These are phyloP conservation scores for Percina caprodes DNA, from an alignment of 2,113 vertebrate genomes.

Conservation along the genomic window DNA sequence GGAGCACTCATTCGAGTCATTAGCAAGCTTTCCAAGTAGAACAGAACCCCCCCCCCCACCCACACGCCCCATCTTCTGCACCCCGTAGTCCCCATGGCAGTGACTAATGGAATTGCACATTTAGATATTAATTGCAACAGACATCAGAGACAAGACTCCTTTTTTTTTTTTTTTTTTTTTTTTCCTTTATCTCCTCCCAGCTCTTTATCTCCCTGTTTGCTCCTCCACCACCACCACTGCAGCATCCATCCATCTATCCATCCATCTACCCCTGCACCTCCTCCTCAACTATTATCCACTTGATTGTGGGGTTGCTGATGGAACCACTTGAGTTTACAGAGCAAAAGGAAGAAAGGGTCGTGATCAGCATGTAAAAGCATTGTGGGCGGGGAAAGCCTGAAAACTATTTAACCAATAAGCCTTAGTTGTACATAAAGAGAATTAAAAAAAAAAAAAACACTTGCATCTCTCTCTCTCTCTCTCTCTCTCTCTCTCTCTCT, in stretches of 20 bases:
- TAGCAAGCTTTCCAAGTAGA: constrained; percentile 83
- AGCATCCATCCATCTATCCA: constrained; percentile 25
- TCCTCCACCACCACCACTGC: constrained; percentile 36
- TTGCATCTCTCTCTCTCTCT: constrained; percentile 76
- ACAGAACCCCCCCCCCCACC: constrained; percentile 20
- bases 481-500: constrained; percentile 53
- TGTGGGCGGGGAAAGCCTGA: constrained; percentile 91
- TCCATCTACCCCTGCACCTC: not conserved
- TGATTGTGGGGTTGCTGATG: constrained; percentile 88
- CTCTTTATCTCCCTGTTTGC: constrained; percentile 20
- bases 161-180: not conserved
- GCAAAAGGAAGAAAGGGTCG: constrained; percentile 65
- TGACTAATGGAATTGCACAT: constrained; percentile 91
- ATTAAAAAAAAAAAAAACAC: constrained; percentile 81
- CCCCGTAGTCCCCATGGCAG: constrained; percentile 81
- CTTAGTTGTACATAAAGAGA: constrained; percentile 98
- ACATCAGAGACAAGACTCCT: constrained; percentile 80
- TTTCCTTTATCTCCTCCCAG: constrained; percentile 3
- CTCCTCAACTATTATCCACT: constrained; percentile 80
- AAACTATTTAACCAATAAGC: constrained; percentile 99
- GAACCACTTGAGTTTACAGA: constrained; percentile 93
- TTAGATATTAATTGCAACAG: constrained; percentile 87
- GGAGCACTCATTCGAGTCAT: constrained; percentile 85
- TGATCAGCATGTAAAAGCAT: constrained; percentile 74
- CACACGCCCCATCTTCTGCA: constrained; percentile 47